These are phyloP conservation scores for Ips typographus DNA, from an alignment of 1,140 invertebrate genomes.

Conservation along the genomic window DNA sequence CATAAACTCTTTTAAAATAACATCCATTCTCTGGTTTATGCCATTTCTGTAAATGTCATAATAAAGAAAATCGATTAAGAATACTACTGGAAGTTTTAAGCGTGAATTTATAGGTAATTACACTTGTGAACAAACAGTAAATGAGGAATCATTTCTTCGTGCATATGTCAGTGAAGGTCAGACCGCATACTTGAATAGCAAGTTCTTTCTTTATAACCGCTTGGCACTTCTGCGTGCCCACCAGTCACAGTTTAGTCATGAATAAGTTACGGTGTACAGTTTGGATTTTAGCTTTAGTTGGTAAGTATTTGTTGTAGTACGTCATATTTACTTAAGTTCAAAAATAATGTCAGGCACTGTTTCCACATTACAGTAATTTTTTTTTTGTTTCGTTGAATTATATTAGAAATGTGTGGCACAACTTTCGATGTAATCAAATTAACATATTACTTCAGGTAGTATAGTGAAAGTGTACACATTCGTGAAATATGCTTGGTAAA, in stretches of 20 bases:
- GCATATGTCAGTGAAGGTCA: constrained; percentile 30
- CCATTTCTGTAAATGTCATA: no score
- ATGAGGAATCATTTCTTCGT: constrained; percentile 24
- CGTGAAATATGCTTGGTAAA: no score
- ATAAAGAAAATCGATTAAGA: no score
- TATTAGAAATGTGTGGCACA: no score
- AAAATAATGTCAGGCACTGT: background rate
- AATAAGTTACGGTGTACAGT: constrained; percentile 21
- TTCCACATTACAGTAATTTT: background rate
- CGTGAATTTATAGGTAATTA: no score
- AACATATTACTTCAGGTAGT: no score
- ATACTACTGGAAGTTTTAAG: no score
- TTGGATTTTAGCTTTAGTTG: constrained; percentile 15
- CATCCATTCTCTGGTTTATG: no score
- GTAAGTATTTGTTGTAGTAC: constrained; percentile 5
- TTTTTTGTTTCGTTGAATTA: no score
- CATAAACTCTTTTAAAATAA: no score
- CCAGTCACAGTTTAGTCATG: constrained; percentile 25
- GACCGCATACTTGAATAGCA: constrained; percentile 20
- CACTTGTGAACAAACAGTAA: background rate
- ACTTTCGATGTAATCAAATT: no score
- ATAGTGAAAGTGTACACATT: no score
- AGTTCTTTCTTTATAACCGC: constrained; percentile 30
- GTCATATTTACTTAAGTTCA: background rate
- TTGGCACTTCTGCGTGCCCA: constrained; percentile 19